A percentile compares a stretch with the other conserved stretches of the same genome.
These are phyloP conservation scores for Acanthurus leucopareius DNA, from an alignment of 2,797 vertebrate species.

Conservation along the genomic window DNA sequence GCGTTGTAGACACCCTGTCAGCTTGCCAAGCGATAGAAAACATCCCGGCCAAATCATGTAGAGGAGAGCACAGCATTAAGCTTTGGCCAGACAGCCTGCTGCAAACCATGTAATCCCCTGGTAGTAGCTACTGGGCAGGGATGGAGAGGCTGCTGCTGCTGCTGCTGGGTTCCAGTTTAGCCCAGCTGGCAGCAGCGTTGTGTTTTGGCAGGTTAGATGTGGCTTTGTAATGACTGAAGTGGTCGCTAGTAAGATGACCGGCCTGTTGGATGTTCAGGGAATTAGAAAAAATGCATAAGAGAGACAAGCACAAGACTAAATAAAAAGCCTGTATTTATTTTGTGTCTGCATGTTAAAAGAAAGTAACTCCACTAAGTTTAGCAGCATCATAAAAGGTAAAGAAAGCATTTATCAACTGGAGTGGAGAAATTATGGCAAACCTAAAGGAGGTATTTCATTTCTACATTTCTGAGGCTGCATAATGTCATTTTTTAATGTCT, in stretches of 20 bases:
- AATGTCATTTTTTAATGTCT: background rate
- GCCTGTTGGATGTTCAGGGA: background rate
- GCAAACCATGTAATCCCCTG: constrained; percentile 50
- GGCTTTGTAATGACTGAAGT: constrained; percentile 3
- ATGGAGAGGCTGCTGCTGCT: constrained; percentile 6
- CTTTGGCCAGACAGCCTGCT: constrained; percentile 39
- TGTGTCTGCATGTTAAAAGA: background rate
- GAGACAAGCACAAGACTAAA: background rate
- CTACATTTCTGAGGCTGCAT: background rate
- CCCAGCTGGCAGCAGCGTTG: constrained; percentile 19
- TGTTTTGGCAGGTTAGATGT: constrained; percentile 28
- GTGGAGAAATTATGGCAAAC: background rate
- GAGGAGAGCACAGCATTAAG: constrained; percentile 42
- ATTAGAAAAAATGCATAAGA: background rate
- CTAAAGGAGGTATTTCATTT: background rate
- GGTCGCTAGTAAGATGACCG: background rate
- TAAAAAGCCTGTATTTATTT: background rate
- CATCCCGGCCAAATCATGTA: constrained; percentile 37
- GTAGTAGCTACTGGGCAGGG: constrained; percentile 23
- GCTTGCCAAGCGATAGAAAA: constrained; percentile 36
- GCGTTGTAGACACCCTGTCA: constrained; percentile 31
- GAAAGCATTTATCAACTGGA: background rate
- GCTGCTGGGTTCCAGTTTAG: constrained; percentile 3
- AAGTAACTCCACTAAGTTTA: background rate
- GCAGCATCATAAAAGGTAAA: too few relatives aligned